phyloP scores from a whole-genome alignment of 2,888 invertebrate genomes.

The Apamea sordens region DNA sequence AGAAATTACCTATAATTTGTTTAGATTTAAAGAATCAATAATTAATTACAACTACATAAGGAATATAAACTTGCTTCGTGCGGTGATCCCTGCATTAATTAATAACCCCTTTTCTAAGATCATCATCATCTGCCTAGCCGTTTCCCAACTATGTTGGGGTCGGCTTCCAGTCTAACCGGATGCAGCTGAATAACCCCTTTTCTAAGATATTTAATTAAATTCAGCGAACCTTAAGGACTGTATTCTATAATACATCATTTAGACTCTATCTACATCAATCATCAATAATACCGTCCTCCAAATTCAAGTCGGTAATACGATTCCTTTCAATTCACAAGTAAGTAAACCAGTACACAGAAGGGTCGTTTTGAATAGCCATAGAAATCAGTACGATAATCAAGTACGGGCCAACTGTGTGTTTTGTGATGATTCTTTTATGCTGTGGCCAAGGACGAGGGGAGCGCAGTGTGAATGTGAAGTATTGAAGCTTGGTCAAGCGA shows the following conservation, averaged over 20 bases:
- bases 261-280: not conserved
- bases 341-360: conserved; percentile 5
- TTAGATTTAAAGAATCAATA: too few relatives aligned
- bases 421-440: conserved; percentile 37
- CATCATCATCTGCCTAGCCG: too few relatives aligned
- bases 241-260: not conserved
- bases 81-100: too few relatives aligned
- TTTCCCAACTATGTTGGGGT: too few relatives aligned
- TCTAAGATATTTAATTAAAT: too few relatives aligned
- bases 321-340: conserved; percentile 15
- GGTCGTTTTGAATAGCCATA: conserved; percentile 35
- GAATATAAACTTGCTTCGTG: too few relatives aligned
- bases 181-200: too few relatives aligned
- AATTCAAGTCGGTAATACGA: conserved; percentile 15
- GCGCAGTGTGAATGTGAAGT: not conserved
- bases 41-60: too few relatives aligned
- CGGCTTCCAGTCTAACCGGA: too few relatives aligned
- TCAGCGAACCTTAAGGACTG: not conserved
- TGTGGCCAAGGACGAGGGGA: conserved; percentile 35
- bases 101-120: too few relatives aligned
- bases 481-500: conserved; percentile 8
- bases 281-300: not conserved
- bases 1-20: too few relatives aligned
- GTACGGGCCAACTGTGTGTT: conserved; percentile 12
- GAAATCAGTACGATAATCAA: conserved; percentile 24